Conservation (phyloP, 2,113 vertebrate species). For the Tragulus kanchil region DNA sequence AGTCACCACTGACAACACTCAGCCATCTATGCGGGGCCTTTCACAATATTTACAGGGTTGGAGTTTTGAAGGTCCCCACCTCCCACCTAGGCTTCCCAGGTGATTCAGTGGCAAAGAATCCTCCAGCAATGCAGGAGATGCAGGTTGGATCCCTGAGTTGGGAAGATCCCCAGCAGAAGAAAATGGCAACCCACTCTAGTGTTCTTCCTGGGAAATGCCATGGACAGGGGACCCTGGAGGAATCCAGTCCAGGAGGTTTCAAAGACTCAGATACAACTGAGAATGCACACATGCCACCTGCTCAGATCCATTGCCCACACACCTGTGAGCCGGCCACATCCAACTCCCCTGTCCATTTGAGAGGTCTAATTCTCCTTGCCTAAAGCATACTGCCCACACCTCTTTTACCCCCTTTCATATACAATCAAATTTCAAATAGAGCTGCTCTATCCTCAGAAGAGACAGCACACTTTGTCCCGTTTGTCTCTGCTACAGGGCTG, state of each 20-base stretch:
- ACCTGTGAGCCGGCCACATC: not conserved
- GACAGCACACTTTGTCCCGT: not conserved
- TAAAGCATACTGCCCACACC: not conserved
- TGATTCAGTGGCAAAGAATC: not conserved
- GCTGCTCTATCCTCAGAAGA: not conserved
- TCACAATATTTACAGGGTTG: too few relatives aligned
- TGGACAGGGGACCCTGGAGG: not conserved
- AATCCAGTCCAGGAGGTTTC: too few relatives aligned
- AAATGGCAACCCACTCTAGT: not conserved
- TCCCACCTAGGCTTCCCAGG: not conserved
- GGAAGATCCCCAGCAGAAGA: not conserved
- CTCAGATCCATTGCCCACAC: not conserved
- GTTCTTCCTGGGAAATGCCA: not conserved
- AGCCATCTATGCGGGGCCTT: accelerated
- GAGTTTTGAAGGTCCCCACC: not conserved
- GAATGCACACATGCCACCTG: not conserved
- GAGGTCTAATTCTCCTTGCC: not conserved
- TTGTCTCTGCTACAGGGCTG: not conserved
- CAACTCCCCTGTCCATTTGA: not conserved
- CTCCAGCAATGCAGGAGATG: not conserved
- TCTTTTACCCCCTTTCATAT: not conserved
- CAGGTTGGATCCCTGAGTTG: not conserved
- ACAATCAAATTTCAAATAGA: not conserved
- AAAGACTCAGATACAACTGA: not conserved
- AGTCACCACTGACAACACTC: not conserved